Evolutionary conservation across 1,140 invertebrate species (phyloP).

Genomic region (Euura saliciscinereae): DNA sequence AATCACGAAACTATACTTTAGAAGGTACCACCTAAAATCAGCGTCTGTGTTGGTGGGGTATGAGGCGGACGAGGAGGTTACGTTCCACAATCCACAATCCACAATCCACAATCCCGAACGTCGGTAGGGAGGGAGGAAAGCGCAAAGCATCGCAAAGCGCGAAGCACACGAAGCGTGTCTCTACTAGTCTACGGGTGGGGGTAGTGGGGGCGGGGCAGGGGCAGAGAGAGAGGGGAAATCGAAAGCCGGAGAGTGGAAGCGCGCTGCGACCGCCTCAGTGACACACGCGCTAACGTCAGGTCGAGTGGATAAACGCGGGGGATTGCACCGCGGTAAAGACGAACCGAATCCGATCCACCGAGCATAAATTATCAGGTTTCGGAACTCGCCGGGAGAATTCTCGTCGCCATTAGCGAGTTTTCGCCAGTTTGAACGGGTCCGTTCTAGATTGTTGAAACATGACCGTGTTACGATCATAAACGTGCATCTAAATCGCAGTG

Average conservation of each 20-base stretch:
- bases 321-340: no score
- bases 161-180: slow-evolving; percentile 5
- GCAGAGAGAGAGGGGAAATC: slow-evolving; percentile 38
- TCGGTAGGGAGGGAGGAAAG: slow-evolving; percentile 18
- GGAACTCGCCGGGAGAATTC: no score
- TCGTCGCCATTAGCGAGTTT: no score
- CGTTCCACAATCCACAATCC: no score
- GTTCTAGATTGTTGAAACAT: not conserved
- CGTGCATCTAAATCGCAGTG: not conserved
- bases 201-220: slow-evolving; percentile 28
- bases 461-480: not conserved
- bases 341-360: no score
- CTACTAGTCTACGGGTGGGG: slow-evolving; percentile 20
- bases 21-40: no score
- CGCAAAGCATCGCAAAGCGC: not conserved
- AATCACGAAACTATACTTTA: no score
- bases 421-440: not conserved
- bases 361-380: no score
- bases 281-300: slow-evolving; percentile 61
- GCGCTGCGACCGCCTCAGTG: slow-evolving; percentile 53
- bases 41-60: no score
- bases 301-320: slow-evolving; percentile 34
- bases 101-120: slow-evolving; percentile 15
- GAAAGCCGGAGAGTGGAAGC: slow-evolving; percentile 53
- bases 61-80: no score